Conservation (phyloP, 2,888 invertebrate genomes). For the Actias luna region DNA sequence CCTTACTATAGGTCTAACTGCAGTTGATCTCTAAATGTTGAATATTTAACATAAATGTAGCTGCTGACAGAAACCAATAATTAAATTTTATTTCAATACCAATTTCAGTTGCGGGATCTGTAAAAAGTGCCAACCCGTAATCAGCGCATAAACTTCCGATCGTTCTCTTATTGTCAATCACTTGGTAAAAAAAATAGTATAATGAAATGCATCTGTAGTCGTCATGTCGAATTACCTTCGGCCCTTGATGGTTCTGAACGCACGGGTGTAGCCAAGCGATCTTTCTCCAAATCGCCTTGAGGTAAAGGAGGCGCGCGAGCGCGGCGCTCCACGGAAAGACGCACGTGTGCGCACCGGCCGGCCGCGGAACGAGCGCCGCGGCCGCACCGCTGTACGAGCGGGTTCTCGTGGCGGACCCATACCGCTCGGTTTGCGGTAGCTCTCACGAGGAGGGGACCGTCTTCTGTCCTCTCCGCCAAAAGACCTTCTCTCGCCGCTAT, state of each 20-base stretch:
- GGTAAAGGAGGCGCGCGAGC: slow-evolving; percentile 74
- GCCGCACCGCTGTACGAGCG: slow-evolving; percentile 73
- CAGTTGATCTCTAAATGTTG: neutral
- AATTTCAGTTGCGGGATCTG: neutral
- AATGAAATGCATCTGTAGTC: slow-evolving; percentile 27
- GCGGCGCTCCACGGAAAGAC: slow-evolving; percentile 78
- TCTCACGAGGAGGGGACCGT: slow-evolving; percentile 77
- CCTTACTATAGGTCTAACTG: neutral
- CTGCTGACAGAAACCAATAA: neutral
- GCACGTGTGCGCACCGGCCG: slow-evolving; percentile 80
- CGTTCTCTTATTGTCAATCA: neutral
- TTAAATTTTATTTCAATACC: neutral
- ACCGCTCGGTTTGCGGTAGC: slow-evolving; percentile 73
- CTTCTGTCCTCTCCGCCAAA: slow-evolving; percentile 79
- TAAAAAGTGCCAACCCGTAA: neutral
- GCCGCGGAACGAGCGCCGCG: slow-evolving; percentile 79
- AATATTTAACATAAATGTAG: neutral
- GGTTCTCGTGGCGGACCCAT: slow-evolving; percentile 73
- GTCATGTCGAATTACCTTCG: slow-evolving; percentile 72
- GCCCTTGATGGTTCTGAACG: slow-evolving; percentile 72
- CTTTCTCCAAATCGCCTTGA: slow-evolving; percentile 66
- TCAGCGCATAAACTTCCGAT: neutral
- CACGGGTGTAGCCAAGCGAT: slow-evolving; percentile 67
- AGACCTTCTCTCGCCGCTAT: slow-evolving; percentile 73
- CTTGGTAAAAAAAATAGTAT: slow-evolving; percentile 7